These are phyloP conservation scores for Fukomys damarensis DNA, from an alignment of 2,113 vertebrate species.

Conservation along the genomic window DNA sequence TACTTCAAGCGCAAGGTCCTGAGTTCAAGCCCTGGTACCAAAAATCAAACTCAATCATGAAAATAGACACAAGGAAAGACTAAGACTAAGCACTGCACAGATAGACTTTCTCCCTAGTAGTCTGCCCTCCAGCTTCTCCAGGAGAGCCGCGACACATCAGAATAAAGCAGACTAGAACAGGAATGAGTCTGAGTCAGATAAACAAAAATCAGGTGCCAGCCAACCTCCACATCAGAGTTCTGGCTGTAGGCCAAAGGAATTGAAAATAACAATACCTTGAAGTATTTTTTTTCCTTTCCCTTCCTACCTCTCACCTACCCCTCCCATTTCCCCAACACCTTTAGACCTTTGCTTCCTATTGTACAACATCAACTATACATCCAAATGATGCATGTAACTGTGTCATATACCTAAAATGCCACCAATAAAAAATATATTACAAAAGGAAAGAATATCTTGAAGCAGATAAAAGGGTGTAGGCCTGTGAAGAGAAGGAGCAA, in stretches of 20 bases:
- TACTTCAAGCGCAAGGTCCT: no score
- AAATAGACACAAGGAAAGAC: neutral
- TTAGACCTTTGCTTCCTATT: no score
- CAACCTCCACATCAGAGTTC: neutral
- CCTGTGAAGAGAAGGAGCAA: neutral
- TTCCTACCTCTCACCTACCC: no score
- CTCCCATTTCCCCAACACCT: no score
- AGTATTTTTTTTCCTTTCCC: no score
- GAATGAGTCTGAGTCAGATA: neutral
- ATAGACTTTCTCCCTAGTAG: neutral
- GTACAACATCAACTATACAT: no score
- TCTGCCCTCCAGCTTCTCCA: neutral
- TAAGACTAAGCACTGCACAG: neutral
- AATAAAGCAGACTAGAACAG: neutral
- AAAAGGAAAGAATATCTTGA: neutral
- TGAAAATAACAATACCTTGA: neutral
- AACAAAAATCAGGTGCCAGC: neutral
- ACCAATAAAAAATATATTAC: no score
- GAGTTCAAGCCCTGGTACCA: no score
- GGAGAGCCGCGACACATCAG: neutral
- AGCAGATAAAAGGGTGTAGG: neutral
- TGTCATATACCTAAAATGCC: no score
- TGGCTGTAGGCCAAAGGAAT: neutral
- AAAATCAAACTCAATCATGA: neutral
- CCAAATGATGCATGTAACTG: no score